Percentiles rank a stretch among this genome's conserved stretches.
Evolutionary conservation across 2,888 invertebrate genomes (phyloP).

Genomic region (Xestia ashworthii): DNA sequence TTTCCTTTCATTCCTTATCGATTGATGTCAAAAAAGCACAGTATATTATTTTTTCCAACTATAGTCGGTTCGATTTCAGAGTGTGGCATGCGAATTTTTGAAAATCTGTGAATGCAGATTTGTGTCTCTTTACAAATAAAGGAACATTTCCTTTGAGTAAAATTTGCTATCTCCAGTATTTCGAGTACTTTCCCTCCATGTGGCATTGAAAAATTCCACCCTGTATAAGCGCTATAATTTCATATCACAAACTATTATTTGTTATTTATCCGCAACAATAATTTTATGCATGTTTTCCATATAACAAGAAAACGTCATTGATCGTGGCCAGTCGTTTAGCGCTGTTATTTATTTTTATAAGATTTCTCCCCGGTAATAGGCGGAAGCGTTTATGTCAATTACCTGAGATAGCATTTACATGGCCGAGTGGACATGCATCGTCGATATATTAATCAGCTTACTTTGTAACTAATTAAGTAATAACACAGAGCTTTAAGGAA

Average conservation of each 20-base stretch:
- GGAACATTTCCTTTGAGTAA: too few species aligned
- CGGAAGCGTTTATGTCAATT: conserved; percentile 51
- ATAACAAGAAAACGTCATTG: not conserved
- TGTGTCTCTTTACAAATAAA: too few species aligned
- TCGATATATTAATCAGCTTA: conserved; percentile 25
- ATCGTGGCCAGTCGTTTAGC: conserved; percentile 4
- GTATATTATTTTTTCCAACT: too few species aligned
- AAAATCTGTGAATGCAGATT: too few species aligned
- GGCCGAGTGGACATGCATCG: conserved; percentile 2
- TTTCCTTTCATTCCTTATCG: too few species aligned
- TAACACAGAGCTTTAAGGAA: not conserved
- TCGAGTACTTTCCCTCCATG: too few species aligned
- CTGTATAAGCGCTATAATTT: not conserved
- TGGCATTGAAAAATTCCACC: not conserved
- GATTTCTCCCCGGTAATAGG: conserved; percentile 19
- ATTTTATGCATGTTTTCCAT: not conserved
- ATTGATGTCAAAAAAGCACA: too few species aligned
- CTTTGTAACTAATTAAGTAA: conserved; percentile 20
- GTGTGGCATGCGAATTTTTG: too few species aligned
- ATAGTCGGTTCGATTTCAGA: too few species aligned
- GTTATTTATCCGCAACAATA: not conserved
- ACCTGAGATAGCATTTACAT: conserved; percentile 30
- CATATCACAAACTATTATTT: not conserved
- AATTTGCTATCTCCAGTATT: too few species aligned
- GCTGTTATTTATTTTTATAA: conserved; percentile 25